Evolutionary conservation across 2,113 vertebrate species (phyloP), one percentile per base, ranked within the genome.

Genomic region (Pedionomus torquatus): DNA sequence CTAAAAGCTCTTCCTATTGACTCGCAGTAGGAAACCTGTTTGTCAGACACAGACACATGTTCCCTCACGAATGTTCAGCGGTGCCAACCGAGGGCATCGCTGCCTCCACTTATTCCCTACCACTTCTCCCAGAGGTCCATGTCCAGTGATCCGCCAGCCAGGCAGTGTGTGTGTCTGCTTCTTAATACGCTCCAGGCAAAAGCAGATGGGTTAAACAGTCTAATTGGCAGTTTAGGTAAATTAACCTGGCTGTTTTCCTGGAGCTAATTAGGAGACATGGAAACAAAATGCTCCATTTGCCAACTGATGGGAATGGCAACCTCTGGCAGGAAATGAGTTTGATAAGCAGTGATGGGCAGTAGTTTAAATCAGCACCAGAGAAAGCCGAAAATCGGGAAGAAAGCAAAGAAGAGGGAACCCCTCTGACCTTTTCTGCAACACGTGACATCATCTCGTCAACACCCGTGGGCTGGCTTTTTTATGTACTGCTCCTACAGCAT

Each of bases 231-330:
- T 95, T 96, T 97, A 96, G 95, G 96, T 97, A 96, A 97, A 96
- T 96, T 94, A 96, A 97, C 96, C 95, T 97, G 96, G 96, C 94
- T 96, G 93, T 95, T 95, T 96, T 97, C 95, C 96, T 96, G 93
- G 89, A 96, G 81, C 87, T 96, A 96, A 96, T 96, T 95, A 96
- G 96, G 65, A 95, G 77, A 96, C 93, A 95, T 41, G 84, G 93
- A 97, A 97, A 94, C 93, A 94, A 97, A 95, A 91, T 89, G 87
- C 93, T 87, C 81, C 91, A 96, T 96, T 97, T 96, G 94, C 93
- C 89, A 87, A 87, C 81, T 89, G 93, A 96, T 87, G 87, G 93
- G 83, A 93, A 92, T 60, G 91, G 89, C 79, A 96, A 97, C 93
- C 96, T 93, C 89, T 96, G 87, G 80, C 81, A 96, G 77, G 61